Conservation (phyloP, 2,888 invertebrate genomes). For the Acronicta alni region DNA sequence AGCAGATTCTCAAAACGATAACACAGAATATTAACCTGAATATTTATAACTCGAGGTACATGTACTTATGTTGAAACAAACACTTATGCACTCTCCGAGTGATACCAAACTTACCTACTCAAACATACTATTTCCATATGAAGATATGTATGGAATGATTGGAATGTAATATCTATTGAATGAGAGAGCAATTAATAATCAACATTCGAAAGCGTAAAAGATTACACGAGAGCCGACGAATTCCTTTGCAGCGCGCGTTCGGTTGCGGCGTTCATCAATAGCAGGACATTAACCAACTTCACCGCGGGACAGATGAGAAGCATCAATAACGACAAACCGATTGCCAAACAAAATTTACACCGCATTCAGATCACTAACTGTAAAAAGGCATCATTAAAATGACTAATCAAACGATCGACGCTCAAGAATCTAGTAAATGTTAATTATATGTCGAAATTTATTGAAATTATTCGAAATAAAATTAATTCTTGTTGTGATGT, state of each 20-base stretch:
- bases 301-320: conserved; percentile 70
- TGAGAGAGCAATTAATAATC: conserved; percentile 84
- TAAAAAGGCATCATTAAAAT: conserved; percentile 83
- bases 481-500: conserved; percentile 77
- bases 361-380: conserved; percentile 82
- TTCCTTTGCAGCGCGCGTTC: conserved; percentile 70
- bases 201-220: conserved; percentile 85
- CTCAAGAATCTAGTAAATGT: conserved; percentile 83
- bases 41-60: conserved; percentile 37
- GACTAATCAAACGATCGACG: conserved; percentile 84
- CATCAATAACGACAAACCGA: conserved; percentile 75
- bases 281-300: conserved; percentile 70
- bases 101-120: conserved; percentile 56
- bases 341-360: conserved; percentile 80
- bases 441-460: conserved; percentile 83
- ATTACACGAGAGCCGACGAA: conserved; percentile 82
- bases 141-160: conserved; percentile 73
- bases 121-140: conserved; percentile 68
- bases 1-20: conserved; percentile 38
- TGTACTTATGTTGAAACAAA: conserved; percentile 43
- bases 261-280: conserved; percentile 63
- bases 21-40: conserved; percentile 37
- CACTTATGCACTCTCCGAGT: conserved; percentile 49
- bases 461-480: conserved; percentile 81
- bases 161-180: conserved; percentile 81